phyloP scores from a whole-genome alignment of 2,113 vertebrate genomes.

The Mellivora capensis region DNA sequence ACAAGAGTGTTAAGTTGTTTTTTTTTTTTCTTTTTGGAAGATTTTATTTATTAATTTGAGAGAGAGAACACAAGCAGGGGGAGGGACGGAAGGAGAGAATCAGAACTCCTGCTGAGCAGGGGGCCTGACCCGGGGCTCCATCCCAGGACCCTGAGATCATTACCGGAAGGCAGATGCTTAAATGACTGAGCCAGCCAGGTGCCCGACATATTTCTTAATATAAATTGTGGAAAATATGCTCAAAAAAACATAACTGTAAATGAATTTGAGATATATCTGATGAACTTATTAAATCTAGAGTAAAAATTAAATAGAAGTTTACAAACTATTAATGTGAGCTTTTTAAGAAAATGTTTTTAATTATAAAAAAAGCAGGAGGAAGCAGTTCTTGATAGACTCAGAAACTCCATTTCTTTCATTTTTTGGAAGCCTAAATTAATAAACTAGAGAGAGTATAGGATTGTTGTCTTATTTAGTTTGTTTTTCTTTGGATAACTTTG shows the following conservation, averaged over 20 bases:
- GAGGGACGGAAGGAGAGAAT: no score
- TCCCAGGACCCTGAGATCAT: no score
- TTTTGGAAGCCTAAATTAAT: slow-evolving; percentile 10
- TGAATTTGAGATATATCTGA: background rate
- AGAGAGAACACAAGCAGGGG: no score
- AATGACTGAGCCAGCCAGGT: no score
- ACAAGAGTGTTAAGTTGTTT: background rate
- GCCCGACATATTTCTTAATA: background rate
- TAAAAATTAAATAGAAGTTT: background rate
- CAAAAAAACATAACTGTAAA: background rate
- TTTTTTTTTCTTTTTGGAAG: no score
- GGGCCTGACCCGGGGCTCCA: no score
- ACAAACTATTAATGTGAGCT: background rate
- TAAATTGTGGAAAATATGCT: background rate
- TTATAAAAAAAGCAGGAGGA: slow-evolving; percentile 5
- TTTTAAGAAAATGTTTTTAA: background rate
- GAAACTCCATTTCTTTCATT: background rate
- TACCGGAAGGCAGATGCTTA: no score
- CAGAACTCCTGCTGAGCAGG: no score
- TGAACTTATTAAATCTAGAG: background rate
- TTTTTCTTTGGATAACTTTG: slow-evolving; percentile 34
- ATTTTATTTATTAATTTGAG: no score
- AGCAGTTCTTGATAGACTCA: background rate
- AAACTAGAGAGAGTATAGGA: background rate
- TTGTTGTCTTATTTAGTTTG: slow-evolving; percentile 12